These are phyloP conservation scores for Scelioninae gen. 2 DNA, from an alignment of 2,888 invertebrate genomes.

Conservation along the genomic window DNA sequence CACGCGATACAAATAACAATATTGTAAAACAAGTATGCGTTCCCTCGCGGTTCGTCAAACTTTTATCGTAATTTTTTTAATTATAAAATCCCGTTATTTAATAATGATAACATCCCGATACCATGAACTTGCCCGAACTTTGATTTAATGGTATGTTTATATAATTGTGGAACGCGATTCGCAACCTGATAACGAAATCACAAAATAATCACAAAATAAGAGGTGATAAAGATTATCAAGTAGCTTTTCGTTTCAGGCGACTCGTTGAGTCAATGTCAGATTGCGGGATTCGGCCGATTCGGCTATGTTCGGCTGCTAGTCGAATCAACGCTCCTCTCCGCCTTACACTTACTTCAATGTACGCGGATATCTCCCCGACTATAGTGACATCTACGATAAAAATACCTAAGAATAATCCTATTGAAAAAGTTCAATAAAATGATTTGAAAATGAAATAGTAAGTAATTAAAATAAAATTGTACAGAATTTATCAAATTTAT, in stretches of 20 bases:
- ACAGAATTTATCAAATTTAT: too few species aligned
- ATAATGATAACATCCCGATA: conserved; percentile 3
- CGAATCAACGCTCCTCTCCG: not conserved
- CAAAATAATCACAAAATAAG: conserved; percentile 47
- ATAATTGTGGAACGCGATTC: conserved; percentile 37
- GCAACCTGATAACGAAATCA: conserved; percentile 40
- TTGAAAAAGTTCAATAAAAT: too few species aligned
- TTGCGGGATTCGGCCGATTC: conserved; percentile 19
- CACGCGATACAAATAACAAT: conserved; percentile 42
- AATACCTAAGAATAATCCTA: too few species aligned
- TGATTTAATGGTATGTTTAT: conserved; percentile 29
- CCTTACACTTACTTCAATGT: too few species aligned
- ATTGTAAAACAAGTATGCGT: conserved; percentile 13
- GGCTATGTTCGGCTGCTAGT: conserved; percentile 6
- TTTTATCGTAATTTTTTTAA: conserved; percentile 17
- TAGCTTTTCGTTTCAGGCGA: conserved; percentile 23
- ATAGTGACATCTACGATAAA: too few species aligned
- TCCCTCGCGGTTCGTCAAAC: conserved; percentile 25
- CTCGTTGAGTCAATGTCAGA: conserved; percentile 4
- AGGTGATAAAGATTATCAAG: conserved; percentile 52
- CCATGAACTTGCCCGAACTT: conserved; percentile 29
- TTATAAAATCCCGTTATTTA: conserved; percentile 1
- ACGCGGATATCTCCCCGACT: too few species aligned
- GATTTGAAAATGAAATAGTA: too few species aligned
- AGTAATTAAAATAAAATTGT: too few species aligned